These are phyloP conservation scores for rat (Rattus norvegicus) DNA, from an alignment of 2,113 vertebrate species.

Conservation along the genomic window DNA sequence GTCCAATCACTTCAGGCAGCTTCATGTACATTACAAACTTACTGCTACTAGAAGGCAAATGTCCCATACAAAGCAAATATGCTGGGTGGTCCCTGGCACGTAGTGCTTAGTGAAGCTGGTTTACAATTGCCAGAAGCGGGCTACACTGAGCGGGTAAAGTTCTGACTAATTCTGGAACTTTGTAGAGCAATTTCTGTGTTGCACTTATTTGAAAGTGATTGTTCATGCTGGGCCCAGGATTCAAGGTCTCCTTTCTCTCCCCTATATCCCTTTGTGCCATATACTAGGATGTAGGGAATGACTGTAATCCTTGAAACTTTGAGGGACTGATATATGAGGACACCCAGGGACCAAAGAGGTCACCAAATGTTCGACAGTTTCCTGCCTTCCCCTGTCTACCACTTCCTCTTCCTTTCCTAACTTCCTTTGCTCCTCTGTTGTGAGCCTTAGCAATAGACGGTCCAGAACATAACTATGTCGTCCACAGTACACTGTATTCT, in stretches of 20 bases:
- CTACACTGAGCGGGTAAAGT: not conserved
- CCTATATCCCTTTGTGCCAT: not conserved
- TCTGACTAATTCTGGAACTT: not conserved
- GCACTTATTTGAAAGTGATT: not conserved
- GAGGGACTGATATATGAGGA: not conserved
- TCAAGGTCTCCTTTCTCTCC: not conserved
- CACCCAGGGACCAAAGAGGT: not conserved
- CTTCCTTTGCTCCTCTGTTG: not conserved
- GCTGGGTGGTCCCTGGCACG: not conserved
- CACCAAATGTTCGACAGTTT: not conserved
- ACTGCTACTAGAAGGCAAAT: not conserved
- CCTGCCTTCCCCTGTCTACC: too few relatives aligned
- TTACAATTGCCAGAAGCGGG: not conserved
- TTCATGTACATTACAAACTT: not conserved
- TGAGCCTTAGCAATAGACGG: not conserved
- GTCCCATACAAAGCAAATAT: rapidly evolving
- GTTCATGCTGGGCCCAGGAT: not conserved
- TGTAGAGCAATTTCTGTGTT: not conserved
- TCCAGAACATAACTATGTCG: not conserved
- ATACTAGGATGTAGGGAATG: not conserved
- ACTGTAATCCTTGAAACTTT: not conserved
- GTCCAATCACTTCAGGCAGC: not conserved
- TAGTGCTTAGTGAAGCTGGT: not conserved
- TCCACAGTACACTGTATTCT: not conserved
- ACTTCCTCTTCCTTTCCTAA: not conserved